These are phyloP conservation scores for Atta cephalotes DNA, from an alignment of 1,140 invertebrate genomes.

Conservation along the genomic window DNA sequence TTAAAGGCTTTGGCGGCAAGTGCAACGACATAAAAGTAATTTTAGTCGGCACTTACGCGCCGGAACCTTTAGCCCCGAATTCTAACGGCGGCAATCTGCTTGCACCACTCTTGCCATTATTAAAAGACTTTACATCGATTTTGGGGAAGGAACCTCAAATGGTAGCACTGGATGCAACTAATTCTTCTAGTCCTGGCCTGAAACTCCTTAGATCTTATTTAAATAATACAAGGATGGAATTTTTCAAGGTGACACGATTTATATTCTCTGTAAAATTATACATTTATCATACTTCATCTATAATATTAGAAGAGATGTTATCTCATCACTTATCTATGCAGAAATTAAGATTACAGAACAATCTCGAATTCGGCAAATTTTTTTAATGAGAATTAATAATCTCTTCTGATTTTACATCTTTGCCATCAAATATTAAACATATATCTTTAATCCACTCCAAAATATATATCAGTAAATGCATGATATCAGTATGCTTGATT, in stretches of 20 bases:
- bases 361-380: slow-evolving; percentile 36
- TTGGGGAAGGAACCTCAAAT: slow-evolving; percentile 83
- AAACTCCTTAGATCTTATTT: slow-evolving; percentile 84
- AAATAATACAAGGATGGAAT: slow-evolving; percentile 82
- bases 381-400: slow-evolving; percentile 40
- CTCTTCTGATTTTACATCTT: slow-evolving; percentile 69
- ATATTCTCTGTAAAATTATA: slow-evolving; percentile 56
- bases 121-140: slow-evolving; percentile 83
- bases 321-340: slow-evolving; percentile 4
- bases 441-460: slow-evolving; percentile 61
- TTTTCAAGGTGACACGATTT: slow-evolving; percentile 82
- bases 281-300: slow-evolving; percentile 29
- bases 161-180: slow-evolving; percentile 84
- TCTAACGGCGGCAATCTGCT: slow-evolving; percentile 81
- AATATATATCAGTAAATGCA: slow-evolving; percentile 81
- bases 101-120: slow-evolving; percentile 81
- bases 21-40: slow-evolving; percentile 84
- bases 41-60: slow-evolving; percentile 84
- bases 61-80: slow-evolving; percentile 82
- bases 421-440: slow-evolving; percentile 50
- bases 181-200: slow-evolving; percentile 85
- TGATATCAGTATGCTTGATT: slow-evolving; percentile 80
- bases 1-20: slow-evolving; percentile 84
- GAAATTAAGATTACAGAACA: slow-evolving; percentile 28
- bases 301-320: slow-evolving; percentile 57